Conservation (phyloP, 2,888 invertebrate genomes). For the Andricus curvator region DNA sequence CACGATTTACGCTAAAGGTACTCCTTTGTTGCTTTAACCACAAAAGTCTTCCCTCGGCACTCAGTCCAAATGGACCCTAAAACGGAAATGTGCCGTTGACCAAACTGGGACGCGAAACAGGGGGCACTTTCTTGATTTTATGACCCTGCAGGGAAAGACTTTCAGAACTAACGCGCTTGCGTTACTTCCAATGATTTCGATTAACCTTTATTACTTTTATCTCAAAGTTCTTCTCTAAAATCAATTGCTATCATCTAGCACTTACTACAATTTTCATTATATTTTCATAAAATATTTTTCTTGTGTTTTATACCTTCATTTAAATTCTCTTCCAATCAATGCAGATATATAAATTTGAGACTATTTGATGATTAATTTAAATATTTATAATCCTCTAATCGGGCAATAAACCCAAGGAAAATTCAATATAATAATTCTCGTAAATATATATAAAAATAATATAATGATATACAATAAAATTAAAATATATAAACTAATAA, state of each 20-base stretch:
- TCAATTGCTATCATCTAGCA: not conserved
- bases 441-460: too few species aligned
- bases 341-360: too few species aligned
- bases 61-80: constrained; percentile 40
- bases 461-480: too few species aligned
- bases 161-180: constrained; percentile 15
- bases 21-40: constrained; percentile 26
- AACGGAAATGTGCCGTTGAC: constrained; percentile 29
- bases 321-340: too few species aligned
- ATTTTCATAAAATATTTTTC: not conserved
- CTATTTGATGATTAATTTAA: not conserved
- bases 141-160: not conserved
- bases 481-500: too few species aligned
- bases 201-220: not conserved
- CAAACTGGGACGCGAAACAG: constrained; percentile 28
- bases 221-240: not conserved
- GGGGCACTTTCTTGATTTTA: constrained; percentile 35
- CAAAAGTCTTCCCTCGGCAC: constrained; percentile 29
- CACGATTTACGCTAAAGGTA: constrained; percentile 15
- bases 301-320: too few species aligned
- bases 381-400: not conserved
- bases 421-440: too few species aligned
- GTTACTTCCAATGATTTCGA: not conserved
- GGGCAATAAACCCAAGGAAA: too few species aligned
- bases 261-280: not conserved